Conservation (phyloP, 2,797 vertebrate species). For the Nasua narica region DNA sequence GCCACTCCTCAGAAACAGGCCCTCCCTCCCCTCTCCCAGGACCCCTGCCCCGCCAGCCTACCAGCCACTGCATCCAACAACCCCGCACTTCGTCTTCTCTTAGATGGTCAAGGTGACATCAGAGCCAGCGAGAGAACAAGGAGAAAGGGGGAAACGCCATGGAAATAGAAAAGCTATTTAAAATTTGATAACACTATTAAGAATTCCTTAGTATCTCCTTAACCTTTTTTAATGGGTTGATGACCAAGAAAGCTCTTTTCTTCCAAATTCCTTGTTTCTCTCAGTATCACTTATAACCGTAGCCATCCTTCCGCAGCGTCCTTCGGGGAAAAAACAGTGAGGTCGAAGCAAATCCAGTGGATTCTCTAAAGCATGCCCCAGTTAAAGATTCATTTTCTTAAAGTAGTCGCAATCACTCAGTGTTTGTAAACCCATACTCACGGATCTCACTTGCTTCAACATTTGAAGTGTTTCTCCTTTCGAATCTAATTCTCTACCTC, state of each 20-base stretch:
- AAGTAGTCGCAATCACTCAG: slow-evolving; percentile 2
- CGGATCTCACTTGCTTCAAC: background rate
- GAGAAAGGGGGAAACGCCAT: background rate
- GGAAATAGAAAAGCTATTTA: slow-evolving; percentile 11
- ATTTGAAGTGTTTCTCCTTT: background rate
- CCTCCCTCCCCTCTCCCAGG: background rate
- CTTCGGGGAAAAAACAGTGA: background rate
- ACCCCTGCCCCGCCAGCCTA: background rate
- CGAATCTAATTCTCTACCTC: background rate
- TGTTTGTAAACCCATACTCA: background rate
- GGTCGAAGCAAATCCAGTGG: background rate
- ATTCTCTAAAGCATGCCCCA: background rate
- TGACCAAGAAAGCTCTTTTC: background rate
- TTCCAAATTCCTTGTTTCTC: background rate
- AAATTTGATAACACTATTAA: slow-evolving; percentile 17
- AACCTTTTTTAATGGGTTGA: background rate
- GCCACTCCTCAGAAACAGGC: background rate
- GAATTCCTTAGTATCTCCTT: slow-evolving; percentile 31
- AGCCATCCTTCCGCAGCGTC: background rate
- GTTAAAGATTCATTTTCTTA: background rate
- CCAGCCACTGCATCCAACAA: fast-evolving
- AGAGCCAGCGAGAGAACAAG: background rate
- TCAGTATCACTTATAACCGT: background rate
- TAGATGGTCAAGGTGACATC: background rate
- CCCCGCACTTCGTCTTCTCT: background rate